Evolutionary conservation across 2,797 vertebrate species (phyloP).

Genomic region (Betta splendens): DNA sequence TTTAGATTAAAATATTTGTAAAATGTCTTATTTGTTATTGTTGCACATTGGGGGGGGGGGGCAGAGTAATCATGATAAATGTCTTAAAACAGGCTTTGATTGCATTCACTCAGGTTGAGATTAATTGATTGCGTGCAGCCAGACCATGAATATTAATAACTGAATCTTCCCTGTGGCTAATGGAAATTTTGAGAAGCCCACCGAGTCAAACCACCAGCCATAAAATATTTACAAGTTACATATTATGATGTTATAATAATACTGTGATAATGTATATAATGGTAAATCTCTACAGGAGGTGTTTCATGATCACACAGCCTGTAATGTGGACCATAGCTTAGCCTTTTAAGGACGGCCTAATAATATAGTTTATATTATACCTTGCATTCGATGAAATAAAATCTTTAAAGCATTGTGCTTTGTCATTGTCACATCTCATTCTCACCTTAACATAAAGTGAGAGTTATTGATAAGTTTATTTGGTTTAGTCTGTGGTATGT

Average conservation of each 20-base stretch:
- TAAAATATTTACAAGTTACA: background rate
- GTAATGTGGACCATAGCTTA: constrained; percentile 1
- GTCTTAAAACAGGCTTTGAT: background rate
- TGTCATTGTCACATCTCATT: too few species aligned
- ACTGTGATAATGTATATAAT: background rate
- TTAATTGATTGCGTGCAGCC: background rate
- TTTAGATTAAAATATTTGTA: constrained; percentile 80
- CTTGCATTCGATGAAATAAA: constrained; percentile 1
- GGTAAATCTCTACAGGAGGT: background rate
- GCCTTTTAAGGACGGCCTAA: constrained; percentile 3
- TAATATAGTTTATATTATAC: background rate
- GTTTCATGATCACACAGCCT: background rate
- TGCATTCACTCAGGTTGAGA: background rate
- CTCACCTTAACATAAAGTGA: too few species aligned
- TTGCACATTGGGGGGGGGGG: background rate
- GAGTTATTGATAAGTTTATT: too few species aligned
- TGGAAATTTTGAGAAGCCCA: too few species aligned
- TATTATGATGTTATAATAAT: background rate
- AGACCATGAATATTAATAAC: background rate
- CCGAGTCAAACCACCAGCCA: background rate
- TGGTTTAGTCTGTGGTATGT: too few species aligned
- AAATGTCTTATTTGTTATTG: constrained; percentile 46
- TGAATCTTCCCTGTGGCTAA: background rate
- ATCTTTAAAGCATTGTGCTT: background rate
- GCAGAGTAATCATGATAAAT: constrained; percentile 4